phyloP scores from a whole-genome alignment of 2,888 invertebrate genomes.

The Dorcus hopei region DNA sequence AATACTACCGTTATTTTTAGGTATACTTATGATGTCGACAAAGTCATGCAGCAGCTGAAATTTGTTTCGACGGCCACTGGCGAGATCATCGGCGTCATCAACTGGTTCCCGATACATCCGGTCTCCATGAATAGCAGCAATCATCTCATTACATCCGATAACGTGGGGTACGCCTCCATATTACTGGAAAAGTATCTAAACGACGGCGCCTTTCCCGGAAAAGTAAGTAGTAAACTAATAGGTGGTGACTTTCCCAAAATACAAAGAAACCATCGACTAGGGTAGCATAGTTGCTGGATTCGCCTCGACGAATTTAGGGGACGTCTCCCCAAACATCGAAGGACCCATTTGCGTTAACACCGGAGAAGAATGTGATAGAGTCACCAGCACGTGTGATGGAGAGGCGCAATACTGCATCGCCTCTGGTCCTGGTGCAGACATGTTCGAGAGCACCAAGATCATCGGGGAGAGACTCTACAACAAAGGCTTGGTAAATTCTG shows the following conservation, averaged over 20 bases:
- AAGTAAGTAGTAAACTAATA: constrained; percentile 54
- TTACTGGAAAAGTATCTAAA: constrained; percentile 81
- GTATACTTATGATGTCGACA: constrained; percentile 76
- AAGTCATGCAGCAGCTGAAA: constrained; percentile 75
- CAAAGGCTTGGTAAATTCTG: constrained; percentile 63
- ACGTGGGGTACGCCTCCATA: constrained; percentile 85
- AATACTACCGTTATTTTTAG: constrained; percentile 45
- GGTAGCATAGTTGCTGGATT: constrained; percentile 87
- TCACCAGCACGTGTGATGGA: constrained; percentile 67
- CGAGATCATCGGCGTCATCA: constrained; percentile 74
- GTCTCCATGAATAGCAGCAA: constrained; percentile 97
- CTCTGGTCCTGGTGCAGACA: constrained; percentile 83
- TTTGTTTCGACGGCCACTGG: constrained; percentile 58
- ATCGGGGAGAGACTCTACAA: constrained; percentile 75
- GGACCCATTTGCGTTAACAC: constrained; percentile 82
- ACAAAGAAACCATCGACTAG: constrained; percentile 48
- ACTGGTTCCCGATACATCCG: constrained; percentile 93
- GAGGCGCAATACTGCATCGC: constrained; percentile 75
- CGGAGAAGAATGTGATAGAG: constrained; percentile 70
- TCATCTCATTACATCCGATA: constrained; percentile 80
- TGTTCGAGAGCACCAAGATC: constrained; percentile 89
- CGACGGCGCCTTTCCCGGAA: constrained; percentile 65
- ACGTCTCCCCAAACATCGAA: constrained; percentile 86
- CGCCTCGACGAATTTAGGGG: constrained; percentile 88
- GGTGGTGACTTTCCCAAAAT: too few relatives aligned